Evolutionary conservation across 64 coral and sea anemone species (phyloP).

Genomic region (Pocillopora verrucosa): DNA sequence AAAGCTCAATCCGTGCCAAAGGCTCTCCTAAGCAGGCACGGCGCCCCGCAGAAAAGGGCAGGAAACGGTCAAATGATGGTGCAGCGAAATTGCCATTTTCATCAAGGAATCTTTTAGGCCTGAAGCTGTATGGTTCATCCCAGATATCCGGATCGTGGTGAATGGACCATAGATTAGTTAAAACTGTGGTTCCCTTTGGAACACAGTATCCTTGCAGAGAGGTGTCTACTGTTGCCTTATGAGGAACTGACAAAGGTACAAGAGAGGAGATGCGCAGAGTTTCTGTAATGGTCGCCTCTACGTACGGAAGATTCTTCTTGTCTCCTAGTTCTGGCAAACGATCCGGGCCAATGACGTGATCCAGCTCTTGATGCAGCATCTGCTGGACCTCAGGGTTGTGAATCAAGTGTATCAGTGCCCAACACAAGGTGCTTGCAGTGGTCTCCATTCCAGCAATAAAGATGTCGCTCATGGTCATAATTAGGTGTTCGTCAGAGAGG

Average conservation of each 20-base stretch:
- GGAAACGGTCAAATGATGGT: conserved; percentile 20
- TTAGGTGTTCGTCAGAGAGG: conserved; percentile 40
- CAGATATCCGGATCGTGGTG: conserved; percentile 53
- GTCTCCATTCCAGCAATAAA: conserved; percentile 55
- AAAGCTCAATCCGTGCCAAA: conserved; percentile 42
- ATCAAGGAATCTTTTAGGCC: conserved; percentile 54
- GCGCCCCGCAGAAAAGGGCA: conserved; percentile 53
- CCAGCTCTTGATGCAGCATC: conserved; percentile 56
- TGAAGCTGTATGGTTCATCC: conserved; percentile 48
- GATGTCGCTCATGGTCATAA: conserved; percentile 37
- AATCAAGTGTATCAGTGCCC: conserved; percentile 18
- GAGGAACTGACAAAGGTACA: conserved; percentile 7
- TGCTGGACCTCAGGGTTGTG: conserved; percentile 36
- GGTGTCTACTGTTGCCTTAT: conserved; percentile 44
- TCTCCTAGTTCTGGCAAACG: conserved; percentile 41
- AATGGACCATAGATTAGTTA: conserved; percentile 57
- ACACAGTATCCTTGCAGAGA: conserved; percentile 44
- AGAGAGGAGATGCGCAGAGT: conserved; percentile 6
- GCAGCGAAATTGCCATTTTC: conserved; percentile 32
- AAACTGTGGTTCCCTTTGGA: conserved; percentile 49
- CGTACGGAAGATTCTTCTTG: conserved; percentile 28
- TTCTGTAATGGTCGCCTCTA: conserved; percentile 62
- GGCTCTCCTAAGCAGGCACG: conserved; percentile 53
- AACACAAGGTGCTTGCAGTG: conserved; percentile 39
- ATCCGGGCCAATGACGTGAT: conserved; percentile 45